Evolutionary conservation across 2,888 invertebrate genomes (phyloP).

Genomic region (Leuctra nigra): DNA sequence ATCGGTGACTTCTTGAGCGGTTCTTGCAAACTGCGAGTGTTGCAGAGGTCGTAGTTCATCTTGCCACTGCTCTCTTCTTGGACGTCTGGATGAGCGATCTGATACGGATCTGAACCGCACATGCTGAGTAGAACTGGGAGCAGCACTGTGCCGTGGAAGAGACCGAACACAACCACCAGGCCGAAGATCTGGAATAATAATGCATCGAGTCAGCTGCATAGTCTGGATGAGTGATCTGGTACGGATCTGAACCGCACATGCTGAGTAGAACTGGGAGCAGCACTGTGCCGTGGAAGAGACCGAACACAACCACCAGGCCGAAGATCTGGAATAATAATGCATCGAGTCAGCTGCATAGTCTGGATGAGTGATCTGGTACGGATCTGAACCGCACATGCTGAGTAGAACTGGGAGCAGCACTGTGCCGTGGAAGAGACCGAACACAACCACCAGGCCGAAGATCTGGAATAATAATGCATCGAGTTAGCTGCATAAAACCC

Average conservation of each 20-base stretch:
- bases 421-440: constrained; percentile 72
- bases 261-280: constrained; percentile 70
- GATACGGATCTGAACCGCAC: constrained; percentile 57
- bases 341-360: too few relatives aligned
- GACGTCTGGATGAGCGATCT: too few relatives aligned
- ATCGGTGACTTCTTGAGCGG: too few relatives aligned
- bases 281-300: constrained; percentile 68
- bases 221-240: constrained; percentile 35
- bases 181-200: constrained; percentile 59
- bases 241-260: constrained; percentile 59
- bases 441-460: constrained; percentile 66
- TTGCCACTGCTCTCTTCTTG: too few relatives aligned
- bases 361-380: constrained; percentile 39
- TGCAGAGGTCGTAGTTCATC: too few relatives aligned
- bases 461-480: constrained; percentile 48
- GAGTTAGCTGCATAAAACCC: too few relatives aligned
- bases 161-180: constrained; percentile 67
- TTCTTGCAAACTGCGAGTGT: too few relatives aligned
- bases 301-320: constrained; percentile 66
- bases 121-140: constrained; percentile 68
- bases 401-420: constrained; percentile 67
- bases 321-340: constrained; percentile 56
- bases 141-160: constrained; percentile 69
- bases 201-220: too few relatives aligned
- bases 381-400: constrained; percentile 62